Evolutionary conservation across 2,888 invertebrate species (phyloP).

Genomic region (Erebia epiphron): DNA sequence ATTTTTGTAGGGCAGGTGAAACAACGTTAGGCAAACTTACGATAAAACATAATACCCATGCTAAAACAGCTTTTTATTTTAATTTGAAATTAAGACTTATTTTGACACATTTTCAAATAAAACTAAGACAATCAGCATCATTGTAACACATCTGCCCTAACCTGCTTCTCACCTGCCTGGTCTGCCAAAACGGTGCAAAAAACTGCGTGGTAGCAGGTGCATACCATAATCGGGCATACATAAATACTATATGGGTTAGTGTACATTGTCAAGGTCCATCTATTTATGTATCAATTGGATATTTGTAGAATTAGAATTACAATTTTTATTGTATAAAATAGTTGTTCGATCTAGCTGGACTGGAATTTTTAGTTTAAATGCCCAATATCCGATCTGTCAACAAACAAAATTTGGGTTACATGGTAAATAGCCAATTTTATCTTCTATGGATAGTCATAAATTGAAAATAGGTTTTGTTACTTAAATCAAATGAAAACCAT

Average conservation of each 20-base stretch:
- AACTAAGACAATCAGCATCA: slow-evolving; percentile 45
- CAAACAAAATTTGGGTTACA: no score
- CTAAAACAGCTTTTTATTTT: no score
- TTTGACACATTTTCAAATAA: slow-evolving; percentile 29
- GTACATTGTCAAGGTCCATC: slow-evolving; percentile 27
- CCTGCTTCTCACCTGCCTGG: slow-evolving; percentile 61
- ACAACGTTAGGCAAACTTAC: background rate
- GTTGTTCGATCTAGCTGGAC: background rate
- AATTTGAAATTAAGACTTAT: slow-evolving; percentile 24
- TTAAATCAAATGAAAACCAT: background rate
- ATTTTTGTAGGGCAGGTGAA: slow-evolving; percentile 1
- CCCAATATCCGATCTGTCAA: no score
- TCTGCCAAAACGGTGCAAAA: slow-evolving; percentile 67
- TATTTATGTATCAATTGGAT: slow-evolving; percentile 3
- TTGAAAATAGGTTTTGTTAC: no score
- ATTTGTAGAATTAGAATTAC: slow-evolving; percentile 8
- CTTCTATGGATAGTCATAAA: no score
- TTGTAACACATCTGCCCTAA: slow-evolving; percentile 61
- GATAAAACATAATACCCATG: background rate
- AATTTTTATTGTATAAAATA: background rate
- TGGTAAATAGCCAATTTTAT: no score
- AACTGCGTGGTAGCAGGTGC: slow-evolving; percentile 63
- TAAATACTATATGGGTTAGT: slow-evolving; percentile 10
- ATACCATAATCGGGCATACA: slow-evolving; percentile 35
- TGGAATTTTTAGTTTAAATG: no score